Percentiles rank a stretch among this genome's conserved stretches.
Evolutionary conservation across 2,797 vertebrate genomes (phyloP).

Genomic region (Nannoperca obscura): DNA sequence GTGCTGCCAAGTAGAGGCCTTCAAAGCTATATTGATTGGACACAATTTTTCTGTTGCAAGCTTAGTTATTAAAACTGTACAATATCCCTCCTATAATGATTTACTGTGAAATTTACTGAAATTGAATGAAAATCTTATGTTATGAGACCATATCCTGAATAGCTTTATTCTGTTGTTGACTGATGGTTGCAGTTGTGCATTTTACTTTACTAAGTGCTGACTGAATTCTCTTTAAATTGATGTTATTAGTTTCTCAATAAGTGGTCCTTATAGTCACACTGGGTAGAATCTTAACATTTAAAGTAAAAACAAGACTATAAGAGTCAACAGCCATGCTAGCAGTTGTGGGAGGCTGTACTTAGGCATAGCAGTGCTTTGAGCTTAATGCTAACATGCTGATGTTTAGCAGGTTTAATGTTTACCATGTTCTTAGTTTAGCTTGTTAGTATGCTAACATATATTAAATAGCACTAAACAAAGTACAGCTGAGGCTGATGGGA

Average conservation of each 20-base stretch:
- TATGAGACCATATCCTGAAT: not conserved
- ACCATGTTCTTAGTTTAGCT: not conserved
- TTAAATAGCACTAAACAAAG: not conserved
- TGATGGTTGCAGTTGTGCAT: not conserved
- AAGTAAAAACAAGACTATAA: not conserved
- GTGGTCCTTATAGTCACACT: not conserved
- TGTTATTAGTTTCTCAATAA: not conserved
- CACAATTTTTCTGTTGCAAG: conserved; percentile 14
- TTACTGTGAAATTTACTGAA: not conserved
- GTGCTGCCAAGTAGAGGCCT: conserved; percentile 9
- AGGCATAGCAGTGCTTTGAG: not conserved
- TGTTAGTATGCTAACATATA: not conserved
- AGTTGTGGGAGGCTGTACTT: not conserved
- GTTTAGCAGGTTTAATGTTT: not conserved
- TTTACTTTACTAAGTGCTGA: not conserved
- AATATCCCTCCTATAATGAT: conserved; percentile 20
- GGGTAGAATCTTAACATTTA: not conserved
- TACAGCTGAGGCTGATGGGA: not conserved
- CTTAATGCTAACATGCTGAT: not conserved
- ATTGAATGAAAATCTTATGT: conserved; percentile 1
- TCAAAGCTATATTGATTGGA: conserved; percentile 9
- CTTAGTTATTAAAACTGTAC: conserved; percentile 3
- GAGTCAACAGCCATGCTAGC: not conserved
- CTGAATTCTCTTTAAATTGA: not conserved
- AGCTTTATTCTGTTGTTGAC: conserved; percentile 13